Base-by-base conservation (phyloP, 2,797 vertebrate genomes). In the Sciurus carolinensis region DNA sequence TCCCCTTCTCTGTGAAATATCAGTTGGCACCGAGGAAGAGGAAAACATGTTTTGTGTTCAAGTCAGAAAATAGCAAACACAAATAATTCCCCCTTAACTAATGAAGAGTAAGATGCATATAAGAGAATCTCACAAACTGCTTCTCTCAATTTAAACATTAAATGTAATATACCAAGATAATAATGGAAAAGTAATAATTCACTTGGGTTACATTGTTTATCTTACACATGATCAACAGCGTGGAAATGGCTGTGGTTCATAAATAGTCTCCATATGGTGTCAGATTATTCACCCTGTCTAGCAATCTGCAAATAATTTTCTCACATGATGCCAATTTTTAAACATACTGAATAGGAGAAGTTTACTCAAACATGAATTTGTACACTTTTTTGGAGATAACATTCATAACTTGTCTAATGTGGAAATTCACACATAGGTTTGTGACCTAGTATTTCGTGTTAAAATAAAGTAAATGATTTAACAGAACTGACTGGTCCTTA, bases 221-320 rank as follows among this genome's bases (percentile, higher is more conserved):
- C 83, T 97, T 93, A 67, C 76, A 73, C 52, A 67, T 73, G 97
- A 96, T 76, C 67, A 85, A 95, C 91, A 71, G 73, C 91, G 85
- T 97, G 86, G 94, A 96, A 96, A 97, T 92, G 71, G 92, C 88
- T 95, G 81, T 81, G 88, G 82, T 91, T 91, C 88, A 75, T 85
- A 96, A 98, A 98, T 96, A 88, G 62, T 91, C 97, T 98, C 96
- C 97, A 97, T 96, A 88, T 96, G 95, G 54, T 93, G 57, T 90
- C 7, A 64, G 84, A 81, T 92, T 95, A 96, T 97, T 97, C 92
- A 93, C 66, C 57, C 72, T 85, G 81, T 96, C 87, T 75, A 96
- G 62, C 33, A 97, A 84, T 95, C 86, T 97, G 95, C 82, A 96
- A 97, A 71, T 96, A 2, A 97, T 97, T 98, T 98, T 92, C 82